A percentile compares a stretch with the other conserved stretches of the same genome.
phyloP scores from a whole-genome alignment of 2,888 invertebrate genomes.

The Hydrotaea diabolus region DNA sequence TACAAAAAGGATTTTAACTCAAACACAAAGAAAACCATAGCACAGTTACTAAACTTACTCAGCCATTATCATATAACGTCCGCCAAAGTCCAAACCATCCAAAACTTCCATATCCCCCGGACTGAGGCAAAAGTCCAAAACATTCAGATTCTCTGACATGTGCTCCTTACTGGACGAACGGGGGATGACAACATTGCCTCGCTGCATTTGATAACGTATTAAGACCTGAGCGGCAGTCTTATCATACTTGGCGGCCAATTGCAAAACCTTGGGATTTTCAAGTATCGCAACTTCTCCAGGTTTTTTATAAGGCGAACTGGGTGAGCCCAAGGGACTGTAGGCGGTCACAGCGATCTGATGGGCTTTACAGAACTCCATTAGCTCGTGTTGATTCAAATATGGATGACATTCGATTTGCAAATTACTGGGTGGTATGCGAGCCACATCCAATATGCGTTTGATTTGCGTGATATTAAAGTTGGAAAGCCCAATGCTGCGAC shows the following conservation, averaged over 20 bases:
- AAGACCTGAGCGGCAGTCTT: slow-evolving; percentile 86
- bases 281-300: slow-evolving; percentile 62
- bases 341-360: slow-evolving; percentile 87
- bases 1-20: background rate
- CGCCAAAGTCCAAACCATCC: slow-evolving; percentile 87
- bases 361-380: slow-evolving; percentile 86
- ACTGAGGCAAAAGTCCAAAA: slow-evolving; percentile 88
- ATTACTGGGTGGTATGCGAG: slow-evolving; percentile 84
- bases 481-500: slow-evolving; percentile 86
- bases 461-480: slow-evolving; percentile 91
- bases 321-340: slow-evolving; percentile 92
- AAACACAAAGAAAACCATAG: too few relatives aligned
- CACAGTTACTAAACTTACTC: slow-evolving; percentile 69
- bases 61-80: slow-evolving; percentile 83
- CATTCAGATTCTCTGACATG: slow-evolving; percentile 86
- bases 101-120: slow-evolving; percentile 86
- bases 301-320: slow-evolving; percentile 75
- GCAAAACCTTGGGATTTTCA: slow-evolving; percentile 58
- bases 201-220: slow-evolving; percentile 86
- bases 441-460: slow-evolving; percentile 83
- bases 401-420: slow-evolving; percentile 90
- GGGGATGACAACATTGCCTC: slow-evolving; percentile 88
- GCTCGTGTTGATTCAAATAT: slow-evolving; percentile 86
- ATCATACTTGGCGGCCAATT: slow-evolving; percentile 82
- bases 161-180: slow-evolving; percentile 89